phyloP scores from a whole-genome alignment of 2,113 vertebrate genomes.

The Rhipidura dahli region DNA sequence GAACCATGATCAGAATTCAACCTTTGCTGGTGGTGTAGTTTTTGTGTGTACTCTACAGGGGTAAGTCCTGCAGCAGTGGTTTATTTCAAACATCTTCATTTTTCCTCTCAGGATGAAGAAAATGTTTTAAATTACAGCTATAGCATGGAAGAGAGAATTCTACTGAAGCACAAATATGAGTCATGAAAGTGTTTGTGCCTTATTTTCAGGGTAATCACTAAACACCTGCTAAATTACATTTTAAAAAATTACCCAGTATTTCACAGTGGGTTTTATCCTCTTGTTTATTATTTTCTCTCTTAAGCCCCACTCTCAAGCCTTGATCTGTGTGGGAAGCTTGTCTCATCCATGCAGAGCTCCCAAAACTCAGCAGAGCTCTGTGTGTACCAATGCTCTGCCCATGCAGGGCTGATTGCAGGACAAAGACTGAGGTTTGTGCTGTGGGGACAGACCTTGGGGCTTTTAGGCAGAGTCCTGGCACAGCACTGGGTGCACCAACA shows the following conservation, averaged over 20 bases:
- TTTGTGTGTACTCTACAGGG: background rate
- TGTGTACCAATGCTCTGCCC: background rate
- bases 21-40: background rate
- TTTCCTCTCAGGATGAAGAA: background rate
- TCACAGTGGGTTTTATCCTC: slow-evolving; percentile 13
- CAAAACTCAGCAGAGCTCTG: background rate
- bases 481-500: background rate
- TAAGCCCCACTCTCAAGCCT: background rate
- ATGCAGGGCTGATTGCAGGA: background rate
- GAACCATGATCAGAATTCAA: background rate
- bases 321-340: background rate
- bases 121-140: slow-evolving; percentile 41
- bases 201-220: slow-evolving; percentile 50
- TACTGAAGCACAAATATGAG: slow-evolving; percentile 35
- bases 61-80: background rate
- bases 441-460: rapidly evolving
- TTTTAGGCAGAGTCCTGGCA: background rate
- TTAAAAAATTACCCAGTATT: background rate
- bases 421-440: background rate
- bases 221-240: slow-evolving; percentile 52
- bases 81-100: slow-evolving; percentile 11
- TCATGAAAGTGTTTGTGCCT: slow-evolving; percentile 23
- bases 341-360: background rate
- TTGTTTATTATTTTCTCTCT: slow-evolving; percentile 8
- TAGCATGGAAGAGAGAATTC: background rate